A percentile compares a stretch with the other conserved stretches of the same genome.
Conservation (phyloP, 2,113 vertebrate species). For the Illadopsis cleaveri region DNA sequence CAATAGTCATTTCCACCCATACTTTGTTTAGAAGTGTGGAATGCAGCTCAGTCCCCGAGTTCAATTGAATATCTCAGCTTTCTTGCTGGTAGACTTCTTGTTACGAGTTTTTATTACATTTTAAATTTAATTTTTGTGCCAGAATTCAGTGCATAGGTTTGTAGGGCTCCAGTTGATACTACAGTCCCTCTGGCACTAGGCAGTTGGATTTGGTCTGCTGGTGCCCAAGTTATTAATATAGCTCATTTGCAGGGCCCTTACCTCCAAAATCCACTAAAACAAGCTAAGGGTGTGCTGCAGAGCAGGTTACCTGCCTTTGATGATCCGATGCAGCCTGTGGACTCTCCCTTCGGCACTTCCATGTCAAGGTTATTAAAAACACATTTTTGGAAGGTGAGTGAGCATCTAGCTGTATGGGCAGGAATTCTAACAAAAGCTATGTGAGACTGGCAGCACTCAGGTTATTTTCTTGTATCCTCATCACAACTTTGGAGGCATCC, state of each 20-base stretch:
- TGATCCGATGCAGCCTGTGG: background rate
- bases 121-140: background rate
- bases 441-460: background rate
- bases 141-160: background rate
- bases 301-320: background rate
- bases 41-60: background rate
- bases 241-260: background rate
- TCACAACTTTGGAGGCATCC: background rate
- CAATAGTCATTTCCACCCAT: background rate
- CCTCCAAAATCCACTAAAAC: background rate
- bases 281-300: background rate
- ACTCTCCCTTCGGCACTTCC: background rate
- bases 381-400: background rate
- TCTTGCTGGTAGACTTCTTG: background rate
- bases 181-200: background rate
- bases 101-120: background rate
- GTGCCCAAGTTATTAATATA: background rate
- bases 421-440: background rate
- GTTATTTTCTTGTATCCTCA: background rate
- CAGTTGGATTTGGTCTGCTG: background rate
- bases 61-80: background rate
- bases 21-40: background rate
- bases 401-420: background rate
- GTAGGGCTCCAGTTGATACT: background rate
- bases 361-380: background rate